phyloP scores from a whole-genome alignment of 2,888 invertebrate species.

The Pocota personata region DNA sequence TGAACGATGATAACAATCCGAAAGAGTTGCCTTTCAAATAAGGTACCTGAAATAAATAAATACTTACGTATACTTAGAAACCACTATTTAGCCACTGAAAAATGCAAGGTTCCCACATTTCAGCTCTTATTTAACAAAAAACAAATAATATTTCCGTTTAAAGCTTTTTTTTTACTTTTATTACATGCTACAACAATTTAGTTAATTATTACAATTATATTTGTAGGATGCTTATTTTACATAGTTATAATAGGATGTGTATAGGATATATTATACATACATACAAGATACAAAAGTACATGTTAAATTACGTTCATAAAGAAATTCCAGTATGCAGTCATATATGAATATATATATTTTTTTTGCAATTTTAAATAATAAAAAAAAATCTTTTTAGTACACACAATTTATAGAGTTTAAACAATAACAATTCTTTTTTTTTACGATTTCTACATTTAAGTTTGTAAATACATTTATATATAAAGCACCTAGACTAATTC shows the following conservation, averaged over 20 bases:
- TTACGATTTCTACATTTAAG: neutral
- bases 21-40: too few species aligned
- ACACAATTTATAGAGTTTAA: neutral
- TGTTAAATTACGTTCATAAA: constrained; percentile 26
- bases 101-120: too few species aligned
- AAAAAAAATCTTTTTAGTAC: neutral
- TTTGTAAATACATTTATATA: neutral
- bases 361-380: constrained; percentile 2
- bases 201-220: constrained; percentile 15
- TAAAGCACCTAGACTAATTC: constrained; percentile 37
- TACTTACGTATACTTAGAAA: too few species aligned
- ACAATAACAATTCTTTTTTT: neutral
- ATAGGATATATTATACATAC: constrained; percentile 23
- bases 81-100: too few species aligned
- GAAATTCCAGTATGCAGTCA: constrained; percentile 15
- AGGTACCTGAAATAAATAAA: too few species aligned
- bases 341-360: neutral
- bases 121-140: neutral
- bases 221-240: neutral
- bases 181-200: constrained; percentile 15
- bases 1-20: too few species aligned
- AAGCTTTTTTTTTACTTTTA: constrained; percentile 6
- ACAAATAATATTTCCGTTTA: neutral
- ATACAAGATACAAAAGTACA: constrained; percentile 39
- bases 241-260: constrained; percentile 20